Base-by-base conservation (phyloP, 1,140 invertebrate genomes). In the Bombus ignitus region DNA sequence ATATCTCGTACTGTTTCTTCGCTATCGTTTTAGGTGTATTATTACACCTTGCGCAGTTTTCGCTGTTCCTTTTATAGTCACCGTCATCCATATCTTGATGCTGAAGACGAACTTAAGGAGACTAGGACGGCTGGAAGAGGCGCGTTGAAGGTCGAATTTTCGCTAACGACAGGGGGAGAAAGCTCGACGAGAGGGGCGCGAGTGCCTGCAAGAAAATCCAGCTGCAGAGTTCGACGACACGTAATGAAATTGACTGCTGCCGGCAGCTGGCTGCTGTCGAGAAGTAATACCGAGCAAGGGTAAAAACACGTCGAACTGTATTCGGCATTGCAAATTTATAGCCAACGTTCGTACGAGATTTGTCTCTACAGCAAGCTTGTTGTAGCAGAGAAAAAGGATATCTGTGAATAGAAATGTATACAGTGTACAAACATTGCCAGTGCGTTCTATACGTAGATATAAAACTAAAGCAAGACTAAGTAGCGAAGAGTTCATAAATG, bases 201-300 rank as follows among this genome's bases (percentile, higher is more conserved):
- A 42, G 75, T 42, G 74, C 47, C 47, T 28, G 65, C 47, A 85
- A 85, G 68, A 68, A 81, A 85, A 85, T 73, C 39, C 76, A 83
- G 82, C 74, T 83, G 68, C 76, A 39, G 77, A 65, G 83, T 70
- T 78, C 82, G 62, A 68, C 74, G 82, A 83, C 73, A 76, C 81
- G 72, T 83, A 83, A 83, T 77, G 74, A 83, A 77, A 83, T 83
- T 83, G 73, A 77, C 74, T 66, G 68, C 42, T 65, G 62, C 4
- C 59, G 42, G 81, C 83, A 85, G 83, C 83, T 80, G 83, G 47
- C 35, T 62, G 47, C 22, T 39, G 39, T 9, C 6, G 53, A 25
- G 39, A 15, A 72, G 39, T 72, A 71, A 57, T 68, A 39, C 70
- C 15, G 8, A 22, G 22, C n/a, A 62, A 53, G 74, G n/a, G 57